Percentiles rank a stretch among this genome's conserved stretches.
Evolutionary conservation across 2,113 vertebrate genomes (phyloP).

Genomic region (Nettapus auritus): DNA sequence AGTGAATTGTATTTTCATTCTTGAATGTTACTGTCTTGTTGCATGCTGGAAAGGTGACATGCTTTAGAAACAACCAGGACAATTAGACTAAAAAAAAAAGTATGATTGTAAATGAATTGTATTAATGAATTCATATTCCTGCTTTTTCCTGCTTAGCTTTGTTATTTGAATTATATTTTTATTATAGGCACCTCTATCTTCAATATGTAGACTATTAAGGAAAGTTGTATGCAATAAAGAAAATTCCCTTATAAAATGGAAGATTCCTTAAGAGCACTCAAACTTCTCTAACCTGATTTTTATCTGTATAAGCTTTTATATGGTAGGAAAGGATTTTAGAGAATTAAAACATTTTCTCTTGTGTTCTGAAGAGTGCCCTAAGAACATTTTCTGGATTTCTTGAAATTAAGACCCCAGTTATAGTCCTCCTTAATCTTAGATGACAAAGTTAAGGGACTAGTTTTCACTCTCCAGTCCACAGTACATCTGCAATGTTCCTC

Average conservation of each 20-base stretch:
- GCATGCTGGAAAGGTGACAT: not conserved
- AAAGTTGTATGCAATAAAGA: not conserved
- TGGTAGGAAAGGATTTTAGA: not conserved
- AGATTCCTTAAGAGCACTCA: not conserved
- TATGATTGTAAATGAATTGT: not conserved
- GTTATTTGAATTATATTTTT: not conserved
- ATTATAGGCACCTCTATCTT: not conserved
- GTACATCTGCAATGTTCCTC: not conserved
- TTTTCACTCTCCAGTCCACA: not conserved
- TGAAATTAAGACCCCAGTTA: not conserved
- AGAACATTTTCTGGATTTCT: not conserved
- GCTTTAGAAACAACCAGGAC: not conserved
- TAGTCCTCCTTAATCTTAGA: not conserved
- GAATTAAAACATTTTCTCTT: not conserved
- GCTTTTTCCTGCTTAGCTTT: not conserved
- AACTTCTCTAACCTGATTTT: not conserved
- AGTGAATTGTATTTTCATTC: conserved; percentile 1
- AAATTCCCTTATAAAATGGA: not conserved
- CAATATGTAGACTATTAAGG: not conserved
- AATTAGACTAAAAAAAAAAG: not conserved
- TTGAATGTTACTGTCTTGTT: not conserved
- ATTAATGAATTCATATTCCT: not conserved
- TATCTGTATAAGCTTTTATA: not conserved
- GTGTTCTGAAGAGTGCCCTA: not conserved
- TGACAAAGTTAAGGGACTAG: not conserved